Evolutionary conservation across 2,797 vertebrate genomes (phyloP), one percentile per base, ranked within the genome.

Genomic region (Threskiornis aethiopicus): DNA sequence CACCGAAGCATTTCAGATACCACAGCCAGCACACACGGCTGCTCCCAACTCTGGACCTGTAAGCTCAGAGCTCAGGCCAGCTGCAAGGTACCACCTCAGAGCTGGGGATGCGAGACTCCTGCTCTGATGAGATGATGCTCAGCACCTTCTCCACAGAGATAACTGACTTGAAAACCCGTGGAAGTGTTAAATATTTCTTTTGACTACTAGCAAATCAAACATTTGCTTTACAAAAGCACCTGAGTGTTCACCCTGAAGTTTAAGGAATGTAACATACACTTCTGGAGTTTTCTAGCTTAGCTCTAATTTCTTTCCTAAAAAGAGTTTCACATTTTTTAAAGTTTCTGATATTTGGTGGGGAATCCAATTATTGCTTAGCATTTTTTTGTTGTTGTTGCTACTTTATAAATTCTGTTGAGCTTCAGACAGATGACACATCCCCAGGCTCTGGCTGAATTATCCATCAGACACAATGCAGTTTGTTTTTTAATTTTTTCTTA

Each of bases 361-460:
- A 78, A 83, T 79, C 55, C 51, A 69, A 82, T 70, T 92, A 57
- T 67, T 93, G 41, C 54, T 64, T 91, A 75, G 16, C 29, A 44
- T 79, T 82, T 73, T 71, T 13, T 70, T 69, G 15, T 64, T 28
- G 41, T 90, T 82, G 35, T 72, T 92, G 39, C 39, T 92, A 55
- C 79, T 94, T 96, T 91, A 90, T 54, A 94, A 78, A 73, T 89
- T 94, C 52, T 96, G 51, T 72, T 93, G 87, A 94, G 93, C 66
- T 93, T 75, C 94, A 82, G 37, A 95, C 78, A 93, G 78, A 84
- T 91, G 76, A 95, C 29, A 93, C 35, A 78, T 90, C 93, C 91
- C 80, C 41, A 73, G 42, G 58, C 69, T 95, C 85, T 85, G 67
- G 62, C 31, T 85, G 82, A 84, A 82, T 95, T 96, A 97, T 87